Evolutionary conservation across 2,113 vertebrate species (phyloP).

Genomic region (Spilogale gracilis): DNA sequence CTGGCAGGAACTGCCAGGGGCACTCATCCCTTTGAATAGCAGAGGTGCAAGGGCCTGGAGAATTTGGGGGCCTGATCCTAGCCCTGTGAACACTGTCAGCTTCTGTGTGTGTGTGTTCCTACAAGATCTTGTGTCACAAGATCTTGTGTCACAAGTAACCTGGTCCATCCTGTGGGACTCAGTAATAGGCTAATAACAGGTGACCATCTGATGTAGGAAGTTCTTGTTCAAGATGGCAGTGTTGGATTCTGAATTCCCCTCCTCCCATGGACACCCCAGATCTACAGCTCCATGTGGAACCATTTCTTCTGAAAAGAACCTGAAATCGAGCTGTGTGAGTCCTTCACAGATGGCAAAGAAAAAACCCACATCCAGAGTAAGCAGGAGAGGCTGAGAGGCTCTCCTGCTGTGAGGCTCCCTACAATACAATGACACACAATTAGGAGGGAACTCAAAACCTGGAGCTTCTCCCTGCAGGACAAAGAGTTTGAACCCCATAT

Average conservation of each 20-base stretch:
- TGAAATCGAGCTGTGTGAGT: not conserved
- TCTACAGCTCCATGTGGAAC: not conserved
- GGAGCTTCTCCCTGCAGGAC: not conserved
- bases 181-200: slow-evolving; percentile 51
- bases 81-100: slow-evolving; percentile 85
- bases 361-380: not conserved
- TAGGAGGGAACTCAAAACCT: not conserved
- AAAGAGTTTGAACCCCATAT: not conserved
- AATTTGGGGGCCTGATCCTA: slow-evolving; percentile 87
- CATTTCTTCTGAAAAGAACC: not conserved
- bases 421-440: not conserved
- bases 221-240: not conserved
- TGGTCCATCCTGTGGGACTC: slow-evolving; percentile 49
- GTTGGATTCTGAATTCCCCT: not conserved
- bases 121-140: slow-evolving; percentile 68
- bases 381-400: not conserved
- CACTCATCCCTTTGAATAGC: slow-evolving; percentile 88
- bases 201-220: not conserved
- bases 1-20: slow-evolving; percentile 80
- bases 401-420: not conserved
- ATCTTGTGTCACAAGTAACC: slow-evolving; percentile 68
- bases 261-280: not conserved
- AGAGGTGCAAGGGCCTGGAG: slow-evolving; percentile 87
- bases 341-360: not conserved
- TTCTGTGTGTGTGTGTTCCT: slow-evolving; percentile 75